phyloP scores from a whole-genome alignment of 2,113 vertebrate species.

The Vimba vimba region DNA sequence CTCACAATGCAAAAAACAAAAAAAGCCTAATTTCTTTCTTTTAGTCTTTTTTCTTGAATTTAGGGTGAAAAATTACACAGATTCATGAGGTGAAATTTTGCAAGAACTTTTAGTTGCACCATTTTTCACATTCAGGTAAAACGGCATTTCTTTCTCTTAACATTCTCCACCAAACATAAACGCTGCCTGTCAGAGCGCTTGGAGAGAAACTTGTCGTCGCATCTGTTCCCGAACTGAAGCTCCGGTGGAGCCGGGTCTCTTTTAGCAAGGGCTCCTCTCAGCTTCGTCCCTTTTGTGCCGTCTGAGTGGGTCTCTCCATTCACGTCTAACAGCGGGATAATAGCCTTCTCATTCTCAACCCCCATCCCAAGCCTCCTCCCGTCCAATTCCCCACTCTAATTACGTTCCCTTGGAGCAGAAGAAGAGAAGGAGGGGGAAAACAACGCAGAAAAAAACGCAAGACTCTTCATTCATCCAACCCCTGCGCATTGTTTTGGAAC shows the following conservation, averaged over 20 bases:
- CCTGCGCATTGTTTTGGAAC: constrained; percentile 73
- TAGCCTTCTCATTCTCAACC: constrained; percentile 65
- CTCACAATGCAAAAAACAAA: too few species aligned
- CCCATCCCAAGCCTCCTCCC: constrained; percentile 57
- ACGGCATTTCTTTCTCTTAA: too few species aligned
- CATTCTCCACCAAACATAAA: not conserved
- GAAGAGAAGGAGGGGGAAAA: constrained; percentile 63
- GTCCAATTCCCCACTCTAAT: constrained; percentile 71
- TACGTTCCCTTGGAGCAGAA: constrained; percentile 70
- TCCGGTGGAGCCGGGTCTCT: constrained; percentile 63
- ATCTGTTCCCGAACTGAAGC: constrained; percentile 28
- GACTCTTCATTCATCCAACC: constrained; percentile 71
- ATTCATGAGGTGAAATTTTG: too few species aligned
- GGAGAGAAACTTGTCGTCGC: constrained; percentile 35
- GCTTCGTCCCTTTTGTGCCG: constrained; percentile 70
- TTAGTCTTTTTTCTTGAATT: too few species aligned
- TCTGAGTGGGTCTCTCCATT: constrained; percentile 67
- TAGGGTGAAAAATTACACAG: too few species aligned
- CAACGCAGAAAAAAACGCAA: constrained; percentile 57
- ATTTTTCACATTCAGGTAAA: too few species aligned
- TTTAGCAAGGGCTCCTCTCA: constrained; percentile 66
- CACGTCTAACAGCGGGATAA: constrained; percentile 72
- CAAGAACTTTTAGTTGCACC: too few species aligned
- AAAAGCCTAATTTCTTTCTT: too few species aligned
- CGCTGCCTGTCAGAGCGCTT: constrained; percentile 11